These are phyloP conservation scores for Proteles cristata DNA, from an alignment of 2,113 vertebrate genomes.

Conservation along the genomic window DNA sequence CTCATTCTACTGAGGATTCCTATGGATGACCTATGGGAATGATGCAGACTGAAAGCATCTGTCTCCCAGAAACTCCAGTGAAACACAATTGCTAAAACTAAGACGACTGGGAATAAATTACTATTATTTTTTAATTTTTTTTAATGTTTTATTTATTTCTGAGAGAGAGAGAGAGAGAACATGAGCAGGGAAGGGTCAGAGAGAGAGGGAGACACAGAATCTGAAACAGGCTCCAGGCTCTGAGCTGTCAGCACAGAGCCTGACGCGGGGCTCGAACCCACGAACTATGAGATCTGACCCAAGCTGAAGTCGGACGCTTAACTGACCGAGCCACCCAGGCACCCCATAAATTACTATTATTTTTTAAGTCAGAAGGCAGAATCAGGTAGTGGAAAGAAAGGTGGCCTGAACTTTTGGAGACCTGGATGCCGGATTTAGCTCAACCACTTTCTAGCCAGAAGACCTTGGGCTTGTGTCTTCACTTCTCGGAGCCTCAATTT, in stretches of 20 bases:
- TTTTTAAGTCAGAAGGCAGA: background rate
- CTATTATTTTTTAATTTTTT: background rate
- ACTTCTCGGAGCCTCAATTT: background rate
- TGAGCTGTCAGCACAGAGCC: too few relatives aligned
- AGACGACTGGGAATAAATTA: background rate
- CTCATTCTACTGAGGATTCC: background rate
- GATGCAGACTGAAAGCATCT: rapidly evolving
- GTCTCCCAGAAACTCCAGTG: background rate
- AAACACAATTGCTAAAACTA: background rate
- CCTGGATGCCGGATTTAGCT: rapidly evolving
- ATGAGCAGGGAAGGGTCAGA: too few relatives aligned
- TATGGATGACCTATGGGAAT: rapidly evolving
- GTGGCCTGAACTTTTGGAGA: rapidly evolving
- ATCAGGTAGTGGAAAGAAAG: background rate
- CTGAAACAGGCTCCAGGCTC: too few relatives aligned
- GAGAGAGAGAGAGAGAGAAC: too few relatives aligned
- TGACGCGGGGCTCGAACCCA: too few relatives aligned
- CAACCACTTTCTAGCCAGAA: rapidly evolving
- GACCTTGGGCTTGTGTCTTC: rapidly evolving
- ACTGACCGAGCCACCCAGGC: too few relatives aligned
- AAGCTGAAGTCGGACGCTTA: too few relatives aligned
- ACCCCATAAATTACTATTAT: background rate
- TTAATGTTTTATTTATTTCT: too few relatives aligned
- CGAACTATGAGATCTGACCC: too few relatives aligned
- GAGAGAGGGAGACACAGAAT: too few relatives aligned